These are phyloP conservation scores for Parambassis ranga DNA, from an alignment of 2,797 vertebrate genomes.

Conservation along the genomic window DNA sequence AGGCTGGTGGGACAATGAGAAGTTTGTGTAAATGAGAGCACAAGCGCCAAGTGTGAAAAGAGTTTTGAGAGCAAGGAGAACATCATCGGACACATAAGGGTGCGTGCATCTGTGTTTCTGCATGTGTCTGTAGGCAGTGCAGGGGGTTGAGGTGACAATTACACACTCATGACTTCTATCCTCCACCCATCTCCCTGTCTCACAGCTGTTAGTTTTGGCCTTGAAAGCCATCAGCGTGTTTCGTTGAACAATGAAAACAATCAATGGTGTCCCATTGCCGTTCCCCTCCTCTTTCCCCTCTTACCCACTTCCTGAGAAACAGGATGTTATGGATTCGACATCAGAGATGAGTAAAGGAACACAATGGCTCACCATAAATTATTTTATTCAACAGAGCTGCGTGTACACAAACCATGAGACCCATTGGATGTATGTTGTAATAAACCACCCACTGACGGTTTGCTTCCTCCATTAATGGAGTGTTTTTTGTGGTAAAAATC, in stretches of 20 bases:
- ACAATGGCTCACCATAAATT: conserved; percentile 6
- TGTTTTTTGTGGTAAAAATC: conserved; percentile 21
- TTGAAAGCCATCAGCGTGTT: conserved; percentile 54
- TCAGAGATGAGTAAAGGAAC: conserved; percentile 49
- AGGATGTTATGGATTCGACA: conserved; percentile 75
- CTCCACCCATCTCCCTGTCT: not conserved
- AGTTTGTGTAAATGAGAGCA: conserved; percentile 63
- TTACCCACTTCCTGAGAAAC: conserved; percentile 71
- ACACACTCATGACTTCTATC: conserved; percentile 28
- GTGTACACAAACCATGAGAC: not conserved
- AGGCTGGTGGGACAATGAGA: conserved; percentile 65
- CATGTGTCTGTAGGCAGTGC: not conserved
- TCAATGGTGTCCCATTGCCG: conserved; percentile 14
- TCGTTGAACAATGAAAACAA: conserved; percentile 76
- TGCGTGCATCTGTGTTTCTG: not conserved
- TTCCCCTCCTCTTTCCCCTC: conserved; percentile 46
- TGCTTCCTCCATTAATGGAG: not conserved
- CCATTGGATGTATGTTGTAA: not conserved
- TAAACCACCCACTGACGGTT: conserved; percentile 3
- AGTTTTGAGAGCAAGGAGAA: not conserved
- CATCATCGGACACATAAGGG: conserved; percentile 15
- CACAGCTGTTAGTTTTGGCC: conserved; percentile 65
- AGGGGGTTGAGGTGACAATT: not conserved
- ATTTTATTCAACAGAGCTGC: conserved; percentile 12
- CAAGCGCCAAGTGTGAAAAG: conserved; percentile 31